Evolutionary conservation across 2,113 vertebrate genomes (phyloP), one percentile per base, ranked within the genome.

Genomic region (Cacatua alba): DNA sequence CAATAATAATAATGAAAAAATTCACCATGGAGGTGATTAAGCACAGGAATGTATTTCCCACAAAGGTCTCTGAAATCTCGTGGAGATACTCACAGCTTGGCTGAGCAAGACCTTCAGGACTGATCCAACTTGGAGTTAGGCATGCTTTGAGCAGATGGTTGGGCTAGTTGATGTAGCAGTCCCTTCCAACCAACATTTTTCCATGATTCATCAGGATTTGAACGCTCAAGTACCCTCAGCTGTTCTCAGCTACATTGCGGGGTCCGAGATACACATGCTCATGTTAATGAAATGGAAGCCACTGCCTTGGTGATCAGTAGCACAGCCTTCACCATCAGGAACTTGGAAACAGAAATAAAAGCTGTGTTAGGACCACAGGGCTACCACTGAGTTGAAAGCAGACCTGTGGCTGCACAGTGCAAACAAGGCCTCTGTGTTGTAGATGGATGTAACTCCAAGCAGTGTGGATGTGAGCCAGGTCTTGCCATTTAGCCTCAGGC

Each of bases 231-330:
- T 25, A 75, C 44, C 17, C 46, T 44, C 28, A 35, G 65, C 55
- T 39, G 48, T 23, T 74, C 55, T 46, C 35, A 59, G 1, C 59
- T 74, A 4, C 19, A 11, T n/a, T 0, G 0, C 0, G 2, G 17
- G 9, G 28, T 49, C 51, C 13, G 5, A 48, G 33, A 64, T 6
- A 55, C 10, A 10, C 20, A 35, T 2, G 0, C 6, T 37, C 4
- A 4, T 11, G 31, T 39, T 77, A 16, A 29, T 29, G 29, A 39
- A 82, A 62, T 1, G 52, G 29, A 77, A 82, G 23, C 26, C 1
- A 4, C 55, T 82, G 51, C 51, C 43, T 53, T 59, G 31, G 55
- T 68, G 57, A 88, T 35, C 33, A 12, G 31, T 9, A 82, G 48
- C 63, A 65, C 10, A 24, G 71, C 0, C 0, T 10, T 80, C 39